Evolutionary conservation across 1,140 invertebrate species (phyloP).

Genomic region (Bombus soroeensis): DNA sequence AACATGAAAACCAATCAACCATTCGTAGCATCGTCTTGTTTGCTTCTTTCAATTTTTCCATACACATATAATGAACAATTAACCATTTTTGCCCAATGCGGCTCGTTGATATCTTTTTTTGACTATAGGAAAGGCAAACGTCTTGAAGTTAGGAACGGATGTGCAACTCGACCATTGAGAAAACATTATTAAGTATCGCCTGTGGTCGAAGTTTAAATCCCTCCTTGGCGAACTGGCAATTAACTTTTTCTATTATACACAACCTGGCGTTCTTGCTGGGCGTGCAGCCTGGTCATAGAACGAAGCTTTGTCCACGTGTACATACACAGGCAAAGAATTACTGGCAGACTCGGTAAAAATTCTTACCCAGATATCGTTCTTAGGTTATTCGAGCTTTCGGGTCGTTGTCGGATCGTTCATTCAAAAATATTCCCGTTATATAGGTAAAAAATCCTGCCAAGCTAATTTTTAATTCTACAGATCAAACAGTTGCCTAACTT

Average conservation of each 20-base stretch:
- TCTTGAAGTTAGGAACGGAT: not conserved
- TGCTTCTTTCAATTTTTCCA: not conserved
- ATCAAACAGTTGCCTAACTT: no score
- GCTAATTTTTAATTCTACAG: no score
- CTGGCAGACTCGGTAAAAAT: not conserved
- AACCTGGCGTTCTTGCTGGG: not conserved
- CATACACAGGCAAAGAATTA: not conserved
- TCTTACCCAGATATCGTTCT: no score
- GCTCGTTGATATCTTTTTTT: not conserved
- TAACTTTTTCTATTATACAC: slow-evolving; percentile 1
- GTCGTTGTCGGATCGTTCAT: no score
- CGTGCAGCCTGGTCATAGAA: not conserved
- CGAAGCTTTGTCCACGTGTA: not conserved
- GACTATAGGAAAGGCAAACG: not conserved
- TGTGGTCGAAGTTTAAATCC: not conserved
- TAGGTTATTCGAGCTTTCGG: no score
- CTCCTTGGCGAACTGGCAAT: not conserved
- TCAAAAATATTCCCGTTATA: no score
- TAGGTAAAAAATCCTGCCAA: no score
- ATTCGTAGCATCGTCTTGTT: not conserved
- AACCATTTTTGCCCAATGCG: not conserved
- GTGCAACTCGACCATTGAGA: not conserved
- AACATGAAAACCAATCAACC: not conserved
- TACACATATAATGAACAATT: not conserved
- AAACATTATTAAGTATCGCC: slow-evolving; percentile 5